A percentile compares a stretch with the other conserved stretches of the same genome.
phyloP scores from a whole-genome alignment of 23 tunicate species.

The Aplidium turbinatum region DNA sequence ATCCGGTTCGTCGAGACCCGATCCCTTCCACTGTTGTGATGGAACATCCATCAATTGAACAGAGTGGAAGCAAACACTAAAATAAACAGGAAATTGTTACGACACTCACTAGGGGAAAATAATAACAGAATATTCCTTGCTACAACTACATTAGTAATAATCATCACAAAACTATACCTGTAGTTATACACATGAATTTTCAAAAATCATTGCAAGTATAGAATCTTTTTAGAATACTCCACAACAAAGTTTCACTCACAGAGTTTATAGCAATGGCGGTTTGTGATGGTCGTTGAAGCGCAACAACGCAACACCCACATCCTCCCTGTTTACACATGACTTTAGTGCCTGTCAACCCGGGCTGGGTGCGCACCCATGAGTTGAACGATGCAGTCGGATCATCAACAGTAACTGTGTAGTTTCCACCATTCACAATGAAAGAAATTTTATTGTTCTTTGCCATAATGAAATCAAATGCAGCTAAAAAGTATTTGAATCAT shows the following conservation, averaged over 20 bases:
- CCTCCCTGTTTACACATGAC: conserved; percentile 82
- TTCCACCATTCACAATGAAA: conserved; percentile 13
- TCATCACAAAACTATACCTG: no score
- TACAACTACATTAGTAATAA: no score
- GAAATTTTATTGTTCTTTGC: conserved; percentile 15
- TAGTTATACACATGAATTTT: no score
- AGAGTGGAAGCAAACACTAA: conserved; percentile 67
- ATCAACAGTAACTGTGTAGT: conserved; percentile 23
- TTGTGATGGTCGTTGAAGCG: conserved; percentile 24
- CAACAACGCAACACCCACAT: conserved; percentile 79
- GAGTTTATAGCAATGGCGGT: conserved; percentile 50
- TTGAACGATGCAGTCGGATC: conserved; percentile 33
- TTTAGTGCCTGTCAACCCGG: conserved; percentile 64
- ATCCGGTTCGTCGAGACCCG: conserved; percentile 43
- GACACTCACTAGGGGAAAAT: no score
- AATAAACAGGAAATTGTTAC: no score
- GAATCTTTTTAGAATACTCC: no score
- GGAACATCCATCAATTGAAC: conserved; percentile 63
- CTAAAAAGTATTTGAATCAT: no score
- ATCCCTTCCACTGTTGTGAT: conserved; percentile 72
- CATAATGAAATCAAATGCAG: no score
- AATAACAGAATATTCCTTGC: no score
- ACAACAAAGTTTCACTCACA: conserved; percentile 40
- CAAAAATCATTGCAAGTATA: no score
- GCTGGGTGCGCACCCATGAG: conserved; percentile 65